These are phyloP conservation scores for Haliclystus octoradiatus DNA, from an alignment of 30 jellyfish, hydroid and myxozoan genomes.

Conservation along the genomic window DNA sequence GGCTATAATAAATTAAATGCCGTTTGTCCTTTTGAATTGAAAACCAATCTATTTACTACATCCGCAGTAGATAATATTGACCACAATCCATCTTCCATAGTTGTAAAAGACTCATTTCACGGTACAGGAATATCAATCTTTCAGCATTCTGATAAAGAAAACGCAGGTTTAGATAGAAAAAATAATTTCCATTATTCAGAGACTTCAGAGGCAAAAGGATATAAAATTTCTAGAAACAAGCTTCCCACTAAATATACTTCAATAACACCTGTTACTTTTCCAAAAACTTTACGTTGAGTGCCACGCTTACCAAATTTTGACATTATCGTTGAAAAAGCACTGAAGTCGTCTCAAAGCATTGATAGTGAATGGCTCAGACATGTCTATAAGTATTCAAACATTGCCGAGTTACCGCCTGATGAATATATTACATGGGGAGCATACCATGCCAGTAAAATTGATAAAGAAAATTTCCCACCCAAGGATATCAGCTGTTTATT, in stretches of 20 bases:
- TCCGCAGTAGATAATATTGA: constrained; percentile 30
- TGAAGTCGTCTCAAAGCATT: not conserved
- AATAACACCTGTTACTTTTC: not conserved
- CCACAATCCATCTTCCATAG: constrained; percentile 21
- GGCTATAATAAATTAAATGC: constrained; percentile 8
- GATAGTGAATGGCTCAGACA: not conserved
- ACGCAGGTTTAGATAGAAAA: constrained; percentile 8
- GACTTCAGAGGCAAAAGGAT: not conserved
- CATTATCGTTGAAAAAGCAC: not conserved
- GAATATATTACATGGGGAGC: not conserved
- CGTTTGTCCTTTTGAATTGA: constrained; percentile 21
- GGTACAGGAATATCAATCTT: constrained; percentile 38
- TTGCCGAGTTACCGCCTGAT: not conserved
- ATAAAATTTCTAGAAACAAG: not conserved
- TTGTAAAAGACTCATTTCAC: constrained; percentile 31
- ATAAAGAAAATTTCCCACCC: not conserved
- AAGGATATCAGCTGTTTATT: constrained; percentile 7
- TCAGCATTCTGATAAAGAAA: constrained; percentile 31
- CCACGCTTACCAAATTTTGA: not conserved
- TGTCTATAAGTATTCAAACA: not conserved
- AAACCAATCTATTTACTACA: constrained; percentile 17
- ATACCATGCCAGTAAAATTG: not conserved
- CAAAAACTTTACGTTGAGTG: not conserved
- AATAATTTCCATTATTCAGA: not conserved
- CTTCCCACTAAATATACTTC: not conserved